Evolutionary conservation across 2,888 invertebrate species (phyloP).

Genomic region (Mamestra brassicae): DNA sequence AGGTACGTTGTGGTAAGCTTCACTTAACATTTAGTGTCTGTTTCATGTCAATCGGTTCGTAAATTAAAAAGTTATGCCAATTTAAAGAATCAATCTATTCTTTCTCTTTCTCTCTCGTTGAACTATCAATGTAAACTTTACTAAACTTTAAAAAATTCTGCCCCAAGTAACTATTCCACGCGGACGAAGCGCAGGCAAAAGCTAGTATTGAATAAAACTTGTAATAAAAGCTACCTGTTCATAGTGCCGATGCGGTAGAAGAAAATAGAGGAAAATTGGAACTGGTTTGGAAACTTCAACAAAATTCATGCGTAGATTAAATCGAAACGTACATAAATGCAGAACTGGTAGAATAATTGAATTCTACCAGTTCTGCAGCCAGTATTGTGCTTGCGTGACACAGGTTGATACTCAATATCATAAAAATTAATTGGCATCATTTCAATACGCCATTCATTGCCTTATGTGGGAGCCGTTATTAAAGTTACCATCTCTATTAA

Average conservation of each 20-base stretch:
- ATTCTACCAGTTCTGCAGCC: conserved; percentile 2
- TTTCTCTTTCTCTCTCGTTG: too few species aligned
- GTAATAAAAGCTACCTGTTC: too few species aligned
- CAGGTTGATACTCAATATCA: conserved; percentile 5
- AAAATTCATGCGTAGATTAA: not conserved
- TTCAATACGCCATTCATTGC: conserved; percentile 11
- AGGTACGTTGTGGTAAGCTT: too few species aligned
- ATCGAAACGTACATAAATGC: not conserved
- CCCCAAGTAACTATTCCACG: too few species aligned
- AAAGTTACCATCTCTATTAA: conserved; percentile 11
- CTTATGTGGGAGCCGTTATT: conserved; percentile 6
- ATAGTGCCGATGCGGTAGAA: not conserved
- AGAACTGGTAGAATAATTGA: not conserved
- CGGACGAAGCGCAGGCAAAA: too few species aligned
- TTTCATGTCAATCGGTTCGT: too few species aligned
- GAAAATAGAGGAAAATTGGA: not conserved
- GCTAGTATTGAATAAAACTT: too few species aligned
- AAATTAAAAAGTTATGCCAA: too few species aligned
- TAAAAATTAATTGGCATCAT: conserved; percentile 21
- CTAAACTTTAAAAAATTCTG: too few species aligned
- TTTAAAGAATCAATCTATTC: too few species aligned
- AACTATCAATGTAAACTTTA: too few species aligned
- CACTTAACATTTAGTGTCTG: too few species aligned
- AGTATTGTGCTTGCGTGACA: not conserved
- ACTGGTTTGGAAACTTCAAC: not conserved